Conservation (phyloP, 2,113 vertebrate species). For the Reinhardtius hippoglossoides region DNA sequence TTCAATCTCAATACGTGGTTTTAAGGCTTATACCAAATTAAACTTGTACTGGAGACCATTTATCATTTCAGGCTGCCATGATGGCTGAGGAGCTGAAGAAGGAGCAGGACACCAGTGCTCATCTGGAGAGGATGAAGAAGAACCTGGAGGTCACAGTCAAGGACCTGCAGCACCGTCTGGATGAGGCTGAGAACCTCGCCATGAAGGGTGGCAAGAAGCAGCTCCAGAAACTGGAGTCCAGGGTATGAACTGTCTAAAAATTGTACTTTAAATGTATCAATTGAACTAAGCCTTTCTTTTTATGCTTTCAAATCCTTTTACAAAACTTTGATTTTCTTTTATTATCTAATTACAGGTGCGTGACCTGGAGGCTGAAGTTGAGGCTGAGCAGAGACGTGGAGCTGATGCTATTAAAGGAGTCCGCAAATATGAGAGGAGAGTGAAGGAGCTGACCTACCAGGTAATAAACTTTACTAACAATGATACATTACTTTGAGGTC, state of each 20-base stretch:
- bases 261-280: background rate
- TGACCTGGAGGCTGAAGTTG: conserved; percentile 70
- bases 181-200: conserved; percentile 90
- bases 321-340: background rate
- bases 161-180: conserved; percentile 88
- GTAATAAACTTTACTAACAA: conserved; percentile 13
- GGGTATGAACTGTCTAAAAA: conserved; percentile 66
- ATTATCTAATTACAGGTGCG: conserved; percentile 54
- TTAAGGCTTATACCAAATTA: background rate
- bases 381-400: conserved; percentile 68
- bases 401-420: conserved; percentile 73
- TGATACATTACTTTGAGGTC: background rate
- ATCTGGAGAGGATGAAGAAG: conserved; percentile 97
- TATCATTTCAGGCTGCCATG: conserved; percentile 83
- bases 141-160: conserved; percentile 89
- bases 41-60: background rate
- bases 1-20: background rate
- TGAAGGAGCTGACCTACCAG: conserved; percentile 77
- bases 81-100: conserved; percentile 93
- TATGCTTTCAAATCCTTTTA: background rate
- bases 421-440: conserved; percentile 76
- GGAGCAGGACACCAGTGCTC: conserved; percentile 90
- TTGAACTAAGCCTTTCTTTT: background rate
- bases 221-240: conserved; percentile 87
- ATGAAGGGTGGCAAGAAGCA: conserved; percentile 90